Base-by-base conservation (phyloP, 2,888 invertebrate species). In the Bombylius discolor region DNA sequence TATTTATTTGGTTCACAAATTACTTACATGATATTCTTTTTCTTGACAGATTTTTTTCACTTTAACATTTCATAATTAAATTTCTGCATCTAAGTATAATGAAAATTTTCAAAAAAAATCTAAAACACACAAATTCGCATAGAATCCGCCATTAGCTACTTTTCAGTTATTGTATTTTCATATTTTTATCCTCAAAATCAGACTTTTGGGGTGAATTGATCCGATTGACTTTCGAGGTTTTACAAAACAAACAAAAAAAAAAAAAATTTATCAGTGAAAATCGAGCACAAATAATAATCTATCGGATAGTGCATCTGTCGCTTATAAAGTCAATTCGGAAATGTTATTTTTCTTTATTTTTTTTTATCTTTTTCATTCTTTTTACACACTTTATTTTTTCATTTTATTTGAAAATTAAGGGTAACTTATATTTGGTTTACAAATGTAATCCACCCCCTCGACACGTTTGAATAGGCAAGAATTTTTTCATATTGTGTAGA, bases 391-490 rank as follows among this genome's bases (percentile, higher is more conserved):
- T 23, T 23, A 23, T 23, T 47, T 47, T 47, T 42, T 11, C 12
- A 47, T 31, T 31, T n/a, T n/a, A 36, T 36, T 9, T 23, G 23
- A 23, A 42, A 42, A 11, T 55, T 44, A 46, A 49, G 55, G 57
- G 52, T 52, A 44, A 49, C 54, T 49, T 55, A 46, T 45, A 47
- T 47, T 44, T 51, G 52, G 46, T 54, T 51, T 54, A 48, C 23
- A 39, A 54, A 47, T 58, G 51, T 56, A 58, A 56, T 58, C 59
- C 59, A 58, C 59, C 58, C 59, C 52, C 58, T 59, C 54, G 54
- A 50, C 47, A 45, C 44, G 49, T 47, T 33, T 34, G 8, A 14
- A 36, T 23, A 42, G 12, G 14, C 50, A 23, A 42, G 12, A 42
- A 42, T 36, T 36, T 23, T 36, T 36, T 8, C 34, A 42, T 11